Base-by-base conservation (phyloP, 2,888 invertebrate genomes). In the Xylota segnis region DNA sequence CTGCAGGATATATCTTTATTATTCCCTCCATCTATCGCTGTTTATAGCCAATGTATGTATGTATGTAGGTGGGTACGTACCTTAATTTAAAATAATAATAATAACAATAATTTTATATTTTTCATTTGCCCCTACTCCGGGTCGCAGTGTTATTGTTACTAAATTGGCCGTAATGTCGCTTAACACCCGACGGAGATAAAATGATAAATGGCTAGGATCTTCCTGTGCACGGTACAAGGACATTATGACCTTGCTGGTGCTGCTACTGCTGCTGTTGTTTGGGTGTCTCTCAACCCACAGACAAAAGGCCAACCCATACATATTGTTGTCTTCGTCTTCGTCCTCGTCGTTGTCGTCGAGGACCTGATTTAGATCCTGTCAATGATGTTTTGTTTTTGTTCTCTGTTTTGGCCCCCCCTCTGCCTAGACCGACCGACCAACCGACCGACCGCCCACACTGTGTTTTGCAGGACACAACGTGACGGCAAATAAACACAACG, bases 81-180 rank as follows among this genome's bases (percentile, higher is more conserved):
- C 66, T 76, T 50, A 37, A 66, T 79, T 66, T 79, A 72, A 78
- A 78, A 77, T 66, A 77, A 72, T 58, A 65, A 75, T 59, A 79
- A 71, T 58, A 70, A 61, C 40, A 77, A 83, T 77, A 77, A 71
- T 77, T 72, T 71, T 34, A 40, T 78, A 68, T 78, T 68, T 78
- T 77, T 56, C 61, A 61, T 74, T 74, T 68, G 61, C 34, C 14
- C 43, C 72, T 61, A 16, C 34, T 29, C 81, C 32, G 14, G 40
- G 40, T 37, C 40, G 58, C 56, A 50, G 72, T 43, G 43, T 72
- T 45, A 66, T 81, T 58, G 71, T 71, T 52, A 61, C 71, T 76
- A 83, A 23, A 83, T 83, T 83, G 76, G 71, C 71, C 76, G 72
- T 77, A 65, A 83, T 76, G 71, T 54, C 56, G 65, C 32, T 71